A percentile compares a stretch with the other conserved stretches of the same genome.
Evolutionary conservation across 2,797 vertebrate genomes (phyloP).

Genomic region (Anomalospiza imberbis): DNA sequence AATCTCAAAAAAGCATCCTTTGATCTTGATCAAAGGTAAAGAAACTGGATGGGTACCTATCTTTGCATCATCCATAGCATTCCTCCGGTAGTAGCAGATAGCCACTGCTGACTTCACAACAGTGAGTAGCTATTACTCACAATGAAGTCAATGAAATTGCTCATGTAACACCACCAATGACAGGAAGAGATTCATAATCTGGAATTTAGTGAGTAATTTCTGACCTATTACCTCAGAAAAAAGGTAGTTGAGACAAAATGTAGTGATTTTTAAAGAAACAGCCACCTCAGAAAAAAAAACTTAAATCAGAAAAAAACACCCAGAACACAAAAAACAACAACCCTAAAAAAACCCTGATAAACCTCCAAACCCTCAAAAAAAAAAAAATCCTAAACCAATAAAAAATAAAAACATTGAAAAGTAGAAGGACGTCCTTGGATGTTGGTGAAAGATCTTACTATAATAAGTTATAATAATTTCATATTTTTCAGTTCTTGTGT

Average conservation of each 20-base stretch:
- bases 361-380: background rate
- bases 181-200: background rate
- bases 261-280: background rate
- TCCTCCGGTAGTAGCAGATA: background rate
- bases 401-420: background rate
- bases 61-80: background rate
- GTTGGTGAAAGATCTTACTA: background rate
- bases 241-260: background rate
- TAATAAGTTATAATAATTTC: background rate
- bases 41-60: background rate
- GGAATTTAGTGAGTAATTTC: background rate
- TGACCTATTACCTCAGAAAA: background rate
- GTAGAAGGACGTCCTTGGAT: background rate
- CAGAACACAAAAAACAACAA: background rate
- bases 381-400: background rate
- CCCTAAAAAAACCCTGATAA: background rate
- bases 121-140: background rate
- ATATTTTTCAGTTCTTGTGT: background rate
- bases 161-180: background rate
- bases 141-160: background rate
- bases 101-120: background rate
- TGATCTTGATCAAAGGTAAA: slow-evolving; percentile 56
- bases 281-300: rapidly evolving
- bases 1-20: slow-evolving; percentile 35
- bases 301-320: background rate